Evolutionary conservation across 1,140 invertebrate genomes (phyloP).

Genomic region (Drosophila dunni): DNA sequence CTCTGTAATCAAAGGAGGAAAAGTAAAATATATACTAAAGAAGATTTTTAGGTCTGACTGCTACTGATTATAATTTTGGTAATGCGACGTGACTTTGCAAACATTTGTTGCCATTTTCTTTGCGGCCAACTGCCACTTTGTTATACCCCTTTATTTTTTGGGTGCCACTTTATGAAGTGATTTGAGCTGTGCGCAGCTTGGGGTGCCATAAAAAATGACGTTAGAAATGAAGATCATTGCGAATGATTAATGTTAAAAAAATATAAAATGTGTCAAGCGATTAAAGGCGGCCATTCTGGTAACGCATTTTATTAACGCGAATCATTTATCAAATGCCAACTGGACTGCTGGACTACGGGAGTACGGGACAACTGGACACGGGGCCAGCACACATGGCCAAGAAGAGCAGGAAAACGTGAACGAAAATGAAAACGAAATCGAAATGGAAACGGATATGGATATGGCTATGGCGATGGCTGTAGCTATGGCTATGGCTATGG

Average conservation of each 20-base stretch:
- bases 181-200: conserved; percentile 9
- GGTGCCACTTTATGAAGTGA: conserved; percentile 9
- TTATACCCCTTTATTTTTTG: conserved; percentile 20
- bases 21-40: too few species aligned
- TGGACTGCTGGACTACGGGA: neutral
- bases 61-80: neutral
- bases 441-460: conserved; percentile 10
- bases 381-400: conserved; percentile 8
- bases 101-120: neutral
- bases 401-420: neutral
- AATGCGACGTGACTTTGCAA: neutral
- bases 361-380: neutral
- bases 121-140: conserved; percentile 5
- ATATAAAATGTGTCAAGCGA: conserved; percentile 73
- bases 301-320: conserved; percentile 72
- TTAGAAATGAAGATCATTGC: conserved; percentile 53
- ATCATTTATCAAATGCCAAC: conserved; percentile 72
- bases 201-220: conserved; percentile 40
- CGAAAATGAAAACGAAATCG: conserved; percentile 20
- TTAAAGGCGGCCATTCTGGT: conserved; percentile 68
- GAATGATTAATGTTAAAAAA: conserved; percentile 75
- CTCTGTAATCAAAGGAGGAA: neutral
- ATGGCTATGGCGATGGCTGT: neutral
- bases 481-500: neutral
- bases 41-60: too few species aligned